phyloP scores from a whole-genome alignment of 2,888 invertebrate genomes.

The Drosophila prolongata region DNA sequence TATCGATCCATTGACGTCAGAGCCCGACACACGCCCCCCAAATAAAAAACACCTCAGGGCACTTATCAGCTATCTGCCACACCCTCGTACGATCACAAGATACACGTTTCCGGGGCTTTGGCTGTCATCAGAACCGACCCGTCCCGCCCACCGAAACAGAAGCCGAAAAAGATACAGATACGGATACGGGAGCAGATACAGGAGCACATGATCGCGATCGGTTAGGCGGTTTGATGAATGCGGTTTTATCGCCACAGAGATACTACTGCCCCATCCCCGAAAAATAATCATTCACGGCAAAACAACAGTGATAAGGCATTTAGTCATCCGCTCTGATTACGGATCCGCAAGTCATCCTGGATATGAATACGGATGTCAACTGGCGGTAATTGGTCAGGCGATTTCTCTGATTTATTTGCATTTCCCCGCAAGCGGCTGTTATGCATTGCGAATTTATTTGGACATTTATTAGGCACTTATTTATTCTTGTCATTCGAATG shows the following conservation, averaged over 20 bases:
- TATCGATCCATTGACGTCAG: slow-evolving; percentile 37
- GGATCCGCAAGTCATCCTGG: slow-evolving; percentile 26
- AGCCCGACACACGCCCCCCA: slow-evolving; percentile 18
- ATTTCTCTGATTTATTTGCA: slow-evolving; percentile 17
- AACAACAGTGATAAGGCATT: slow-evolving; percentile 12
- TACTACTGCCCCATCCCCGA: slow-evolving; percentile 9
- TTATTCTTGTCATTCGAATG: slow-evolving; percentile 19
- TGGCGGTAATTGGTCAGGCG: slow-evolving; percentile 13
- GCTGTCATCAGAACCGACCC: slow-evolving; percentile 22
- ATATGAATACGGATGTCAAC: slow-evolving; percentile 25
- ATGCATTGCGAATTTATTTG: slow-evolving; percentile 6
- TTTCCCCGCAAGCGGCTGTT: background rate
- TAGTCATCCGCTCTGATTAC: slow-evolving; percentile 23
- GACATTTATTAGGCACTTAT: slow-evolving; percentile 26
- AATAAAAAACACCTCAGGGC: background rate
- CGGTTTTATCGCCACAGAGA: slow-evolving; percentile 25
- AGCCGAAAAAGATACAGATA: slow-evolving; percentile 17
- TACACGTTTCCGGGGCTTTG: slow-evolving; percentile 42
- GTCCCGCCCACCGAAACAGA: background rate
- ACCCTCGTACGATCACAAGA: slow-evolving; percentile 33
- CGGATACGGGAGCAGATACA: slow-evolving; percentile 27
- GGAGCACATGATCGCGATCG: slow-evolving; percentile 61
- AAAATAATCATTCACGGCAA: slow-evolving; percentile 11
- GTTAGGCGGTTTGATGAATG: slow-evolving; percentile 20
- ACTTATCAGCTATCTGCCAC: slow-evolving; percentile 16